phyloP scores from a whole-genome alignment of 2,888 invertebrate species.

The Nyleta sp. region DNA sequence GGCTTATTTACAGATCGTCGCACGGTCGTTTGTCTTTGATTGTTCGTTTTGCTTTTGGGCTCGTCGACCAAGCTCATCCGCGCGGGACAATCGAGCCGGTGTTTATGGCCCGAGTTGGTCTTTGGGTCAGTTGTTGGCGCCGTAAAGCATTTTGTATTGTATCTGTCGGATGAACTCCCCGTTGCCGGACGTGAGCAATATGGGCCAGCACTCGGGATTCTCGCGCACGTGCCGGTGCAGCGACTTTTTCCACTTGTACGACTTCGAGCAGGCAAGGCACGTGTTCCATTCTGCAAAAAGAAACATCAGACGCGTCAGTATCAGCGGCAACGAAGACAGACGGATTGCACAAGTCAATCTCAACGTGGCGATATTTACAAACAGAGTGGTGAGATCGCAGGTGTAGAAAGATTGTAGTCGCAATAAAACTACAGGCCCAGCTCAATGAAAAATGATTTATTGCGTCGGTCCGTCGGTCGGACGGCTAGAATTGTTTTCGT shows the following conservation, averaged over 20 bases:
- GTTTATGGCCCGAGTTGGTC: conserved; percentile 22
- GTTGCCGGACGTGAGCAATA: conserved; percentile 76
- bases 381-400: conserved; percentile 9
- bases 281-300: conserved; percentile 76
- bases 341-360: no score
- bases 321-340: neutral
- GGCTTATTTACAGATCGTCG: no score
- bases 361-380: conserved; percentile 30
- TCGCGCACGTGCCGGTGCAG: conserved; percentile 80
- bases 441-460: conserved; percentile 36
- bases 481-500: no score
- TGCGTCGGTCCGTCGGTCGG: neutral
- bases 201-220: conserved; percentile 79
- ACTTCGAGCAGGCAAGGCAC: conserved; percentile 79
- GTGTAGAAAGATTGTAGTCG: conserved; percentile 12
- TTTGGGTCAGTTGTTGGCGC: conserved; percentile 69
- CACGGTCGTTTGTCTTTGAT: no score
- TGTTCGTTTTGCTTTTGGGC: no score
- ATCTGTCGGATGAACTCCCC: conserved; percentile 78
- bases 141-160: conserved; percentile 77
- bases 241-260: conserved; percentile 81
- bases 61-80: neutral
- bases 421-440: conserved; percentile 32
- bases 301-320: conserved; percentile 46
- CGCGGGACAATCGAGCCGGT: neutral